These are phyloP conservation scores for Drosophila siamana DNA, from an alignment of 2,888 invertebrate species.

Conservation along the genomic window DNA sequence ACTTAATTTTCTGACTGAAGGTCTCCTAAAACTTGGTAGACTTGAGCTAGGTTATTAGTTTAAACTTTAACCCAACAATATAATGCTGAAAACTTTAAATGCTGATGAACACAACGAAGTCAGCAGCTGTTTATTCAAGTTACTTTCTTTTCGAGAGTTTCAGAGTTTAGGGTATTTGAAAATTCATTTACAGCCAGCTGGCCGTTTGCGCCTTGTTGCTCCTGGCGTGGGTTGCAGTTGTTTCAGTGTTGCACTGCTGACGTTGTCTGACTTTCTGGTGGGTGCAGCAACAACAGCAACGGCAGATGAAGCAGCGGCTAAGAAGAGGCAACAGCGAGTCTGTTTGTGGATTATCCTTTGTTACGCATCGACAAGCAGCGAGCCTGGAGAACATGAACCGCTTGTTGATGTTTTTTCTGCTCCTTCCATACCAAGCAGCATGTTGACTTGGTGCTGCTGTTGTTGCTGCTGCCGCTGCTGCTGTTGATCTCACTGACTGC, in stretches of 20 bases:
- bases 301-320: constrained; percentile 10
- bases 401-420: constrained; percentile 31
- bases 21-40: neutral
- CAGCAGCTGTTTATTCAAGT: neutral
- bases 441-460: constrained; percentile 29
- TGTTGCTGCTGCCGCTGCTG: constrained; percentile 31
- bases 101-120: no score
- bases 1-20: neutral
- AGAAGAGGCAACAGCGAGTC: constrained; percentile 39
- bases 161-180: constrained; percentile 23
- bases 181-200: neutral
- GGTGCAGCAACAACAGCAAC: constrained; percentile 60
- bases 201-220: neutral
- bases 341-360: constrained; percentile 75
- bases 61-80: neutral
- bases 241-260: constrained; percentile 13
- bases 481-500: constrained; percentile 24
- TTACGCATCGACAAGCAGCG: constrained; percentile 74
- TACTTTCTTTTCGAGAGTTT: neutral
- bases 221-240: constrained; percentile 54
- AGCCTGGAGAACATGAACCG: constrained; percentile 55
- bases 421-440: constrained; percentile 21
- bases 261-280: constrained; percentile 55
- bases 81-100: neutral
- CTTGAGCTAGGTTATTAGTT: neutral